phyloP scores from a whole-genome alignment of 1,140 invertebrate species.

The Acromyrmex heyeri region DNA sequence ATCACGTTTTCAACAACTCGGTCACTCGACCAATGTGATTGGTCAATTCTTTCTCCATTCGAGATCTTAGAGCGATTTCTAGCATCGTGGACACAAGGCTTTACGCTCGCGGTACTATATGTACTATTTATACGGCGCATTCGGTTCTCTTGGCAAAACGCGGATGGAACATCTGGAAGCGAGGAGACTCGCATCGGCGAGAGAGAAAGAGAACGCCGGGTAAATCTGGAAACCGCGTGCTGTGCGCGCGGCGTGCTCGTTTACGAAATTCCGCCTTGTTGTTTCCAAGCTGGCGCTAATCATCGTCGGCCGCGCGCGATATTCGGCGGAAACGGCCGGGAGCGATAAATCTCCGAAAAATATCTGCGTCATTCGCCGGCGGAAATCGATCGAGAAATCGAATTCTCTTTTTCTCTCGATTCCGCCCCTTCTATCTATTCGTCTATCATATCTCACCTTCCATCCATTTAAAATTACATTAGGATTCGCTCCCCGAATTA shows the following conservation, averaged over 20 bases:
- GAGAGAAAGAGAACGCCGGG: not conserved
- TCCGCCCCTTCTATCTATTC: not conserved
- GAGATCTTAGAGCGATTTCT: no score
- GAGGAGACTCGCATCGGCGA: not conserved
- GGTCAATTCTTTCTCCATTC: no score
- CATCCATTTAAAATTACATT: conserved; percentile 31
- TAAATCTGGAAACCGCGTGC: conserved; percentile 40
- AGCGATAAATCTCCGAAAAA: conserved; percentile 54
- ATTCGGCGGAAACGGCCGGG: conserved; percentile 41
- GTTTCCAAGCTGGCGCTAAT: conserved; percentile 55
- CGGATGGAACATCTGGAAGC: conserved; percentile 41
- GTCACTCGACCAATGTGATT: no score
- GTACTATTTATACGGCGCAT: conserved; percentile 10
- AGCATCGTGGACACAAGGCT: not conserved
- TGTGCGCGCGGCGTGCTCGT: conserved; percentile 23
- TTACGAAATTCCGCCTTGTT: conserved; percentile 57
- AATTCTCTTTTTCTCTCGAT: not conserved
- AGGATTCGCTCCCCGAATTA: not conserved
- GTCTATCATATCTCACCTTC: not conserved
- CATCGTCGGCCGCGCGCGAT: conserved; percentile 32
- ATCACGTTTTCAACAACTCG: no score
- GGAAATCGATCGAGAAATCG: conserved; percentile 40
- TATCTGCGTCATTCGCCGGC: conserved; percentile 45
- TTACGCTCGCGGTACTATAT: not conserved
- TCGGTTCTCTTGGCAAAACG: conserved; percentile 36